Evolutionary conservation across 2,797 vertebrate species (phyloP), one percentile per base, ranked within the genome.

Genomic region (Artibeus jamaicensis): DNA sequence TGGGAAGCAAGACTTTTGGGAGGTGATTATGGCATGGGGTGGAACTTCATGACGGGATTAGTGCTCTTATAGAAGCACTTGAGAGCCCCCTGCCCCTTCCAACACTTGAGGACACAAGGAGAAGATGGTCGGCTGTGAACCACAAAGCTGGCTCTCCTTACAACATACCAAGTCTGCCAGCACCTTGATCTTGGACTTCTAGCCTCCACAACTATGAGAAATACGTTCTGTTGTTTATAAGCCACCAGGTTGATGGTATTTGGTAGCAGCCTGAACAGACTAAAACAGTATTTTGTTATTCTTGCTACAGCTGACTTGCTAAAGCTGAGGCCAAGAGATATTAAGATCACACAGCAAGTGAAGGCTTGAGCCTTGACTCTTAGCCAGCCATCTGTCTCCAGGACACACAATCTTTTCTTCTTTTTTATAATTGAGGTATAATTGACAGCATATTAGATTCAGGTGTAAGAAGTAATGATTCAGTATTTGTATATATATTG

Each of bases 141-240:
- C 19, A 14, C 19, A 34, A 73, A 74, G 89, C 9, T 0, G 14
- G 42, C 32, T n/a, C 78, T 37, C 34, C 32, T 55, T 11, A 57
- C 26, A 12, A 16, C 18, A 22, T 22, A 1, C 1, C 0, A 3
- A 7, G 18, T 44, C 34, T 39, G 26, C 68, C 19, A 2, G n/a
- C 1, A 1, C 19, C 74, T 50, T 39, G 37, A 18, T 2, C 57
- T 76, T 22, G 22, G 29, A 22, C 46, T 24, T 82, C 24, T 77
- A 15, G 29, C 18, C 50, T 70, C 62, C n/a, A 9, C n/a, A 59
- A 79, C 0, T 9, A 83, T 79, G n/a, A 79, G 74, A 12, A 24
- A 65, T 26, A 32, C 46, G n/a, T n/a, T n/a, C n/a, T n/a, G 1
- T 71, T 59, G 83, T 93, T 79, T 50, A 5, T 81, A 79, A 62